Conservation (phyloP, 2,888 invertebrate genomes). For the Amblyteles armatorius region DNA sequence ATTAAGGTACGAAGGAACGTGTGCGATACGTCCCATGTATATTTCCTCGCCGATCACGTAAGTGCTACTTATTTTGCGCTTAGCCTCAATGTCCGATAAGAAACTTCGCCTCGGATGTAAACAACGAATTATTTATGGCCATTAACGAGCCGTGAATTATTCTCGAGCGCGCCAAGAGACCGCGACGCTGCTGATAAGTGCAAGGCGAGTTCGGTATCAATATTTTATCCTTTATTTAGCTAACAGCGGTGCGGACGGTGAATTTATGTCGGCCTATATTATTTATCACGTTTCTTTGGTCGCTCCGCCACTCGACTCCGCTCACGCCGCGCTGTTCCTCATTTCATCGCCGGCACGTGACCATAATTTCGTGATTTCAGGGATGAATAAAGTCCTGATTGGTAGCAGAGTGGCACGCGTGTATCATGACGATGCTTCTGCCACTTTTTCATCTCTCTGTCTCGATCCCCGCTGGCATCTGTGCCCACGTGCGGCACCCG, state of each 20-base stretch:
- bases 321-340: constrained; percentile 10
- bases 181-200: not conserved
- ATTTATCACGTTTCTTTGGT: constrained; percentile 21
- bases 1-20: not conserved
- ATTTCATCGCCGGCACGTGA: constrained; percentile 69
- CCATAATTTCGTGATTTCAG: constrained; percentile 78
- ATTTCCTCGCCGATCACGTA: not conserved
- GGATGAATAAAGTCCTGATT: constrained; percentile 80
- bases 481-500: constrained; percentile 36
- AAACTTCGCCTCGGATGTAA: not conserved
- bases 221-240: constrained; percentile 61
- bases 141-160: not conserved
- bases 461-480: constrained; percentile 9
- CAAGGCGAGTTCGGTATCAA: constrained; percentile 23
- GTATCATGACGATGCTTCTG: constrained; percentile 40
- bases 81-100: not conserved
- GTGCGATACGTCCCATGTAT: not conserved
- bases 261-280: constrained; percentile 12
- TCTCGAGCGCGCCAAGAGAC: not conserved
- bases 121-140: not conserved
- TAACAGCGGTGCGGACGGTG: constrained; percentile 23
- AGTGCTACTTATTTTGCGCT: not conserved
- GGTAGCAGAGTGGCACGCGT: constrained; percentile 64
- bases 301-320: constrained; percentile 24
- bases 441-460: constrained; percentile 9